phyloP scores from a whole-genome alignment of 2,797 vertebrate genomes.

The Clarias fuscus region DNA sequence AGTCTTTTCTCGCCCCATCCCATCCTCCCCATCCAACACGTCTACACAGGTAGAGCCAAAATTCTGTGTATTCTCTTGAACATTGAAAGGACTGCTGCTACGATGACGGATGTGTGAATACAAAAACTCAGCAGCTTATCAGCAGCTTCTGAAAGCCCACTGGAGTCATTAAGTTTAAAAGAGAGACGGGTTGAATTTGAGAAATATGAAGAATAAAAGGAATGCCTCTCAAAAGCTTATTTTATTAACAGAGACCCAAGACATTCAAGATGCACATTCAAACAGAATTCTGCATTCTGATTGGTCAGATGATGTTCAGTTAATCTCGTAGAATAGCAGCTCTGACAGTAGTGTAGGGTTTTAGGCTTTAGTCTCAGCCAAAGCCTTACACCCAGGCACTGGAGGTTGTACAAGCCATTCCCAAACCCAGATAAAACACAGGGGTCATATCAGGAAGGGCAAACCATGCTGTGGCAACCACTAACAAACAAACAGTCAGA shows the following conservation, averaged over 20 bases:
- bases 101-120: neutral
- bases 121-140: neutral
- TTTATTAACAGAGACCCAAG: conserved; percentile 25
- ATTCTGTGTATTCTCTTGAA: neutral
- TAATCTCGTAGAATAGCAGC: neutral
- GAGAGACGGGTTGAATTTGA: conserved; percentile 18
- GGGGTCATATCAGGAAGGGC: no score
- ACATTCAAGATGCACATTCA: neutral
- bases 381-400: no score
- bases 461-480: no score
- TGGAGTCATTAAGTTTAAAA: conserved; percentile 20
- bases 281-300: neutral
- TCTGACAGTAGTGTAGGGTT: neutral
- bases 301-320: neutral
- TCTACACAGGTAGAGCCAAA: neutral
- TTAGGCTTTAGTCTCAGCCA: no score
- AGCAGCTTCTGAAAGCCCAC: neutral
- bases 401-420: no score
- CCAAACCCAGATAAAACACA: no score
- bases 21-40: neutral
- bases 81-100: neutral
- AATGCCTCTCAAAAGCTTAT: conserved; percentile 11
- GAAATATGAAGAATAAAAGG: conserved; percentile 23
- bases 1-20: neutral
- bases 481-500: no score